Evolutionary conservation across 2,113 vertebrate genomes (phyloP).

Genomic region (Pseudonaja textilis): DNA sequence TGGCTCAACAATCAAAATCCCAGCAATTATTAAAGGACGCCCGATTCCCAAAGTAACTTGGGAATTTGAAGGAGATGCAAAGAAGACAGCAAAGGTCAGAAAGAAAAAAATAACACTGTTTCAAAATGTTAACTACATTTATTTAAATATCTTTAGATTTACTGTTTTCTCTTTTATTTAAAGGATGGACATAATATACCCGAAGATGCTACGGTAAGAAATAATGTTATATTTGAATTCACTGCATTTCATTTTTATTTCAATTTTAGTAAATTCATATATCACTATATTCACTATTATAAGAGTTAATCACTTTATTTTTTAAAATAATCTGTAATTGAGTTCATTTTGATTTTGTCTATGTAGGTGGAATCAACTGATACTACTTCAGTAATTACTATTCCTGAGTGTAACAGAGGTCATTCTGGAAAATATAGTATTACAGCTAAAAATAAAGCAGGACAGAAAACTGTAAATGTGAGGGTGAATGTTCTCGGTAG

Average conservation of each 20-base stretch:
- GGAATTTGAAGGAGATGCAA: slow-evolving; percentile 91
- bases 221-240: slow-evolving; percentile 1
- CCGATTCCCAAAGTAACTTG: slow-evolving; percentile 90
- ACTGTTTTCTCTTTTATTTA: slow-evolving; percentile 50
- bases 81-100: slow-evolving; percentile 81
- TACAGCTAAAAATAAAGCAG: slow-evolving; percentile 91
- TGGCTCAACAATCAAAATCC: slow-evolving; percentile 85
- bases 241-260: background rate
- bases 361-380: slow-evolving; percentile 83
- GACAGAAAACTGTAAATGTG: slow-evolving; percentile 87
- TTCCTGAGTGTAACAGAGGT: slow-evolving; percentile 82
- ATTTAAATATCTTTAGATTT: slow-evolving; percentile 26
- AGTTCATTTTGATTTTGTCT: slow-evolving; percentile 9
- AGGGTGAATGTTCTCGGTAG: slow-evolving; percentile 91
- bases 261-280: background rate
- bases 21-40: slow-evolving; percentile 82
- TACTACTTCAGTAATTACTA: slow-evolving; percentile 79
- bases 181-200: slow-evolving; percentile 91
- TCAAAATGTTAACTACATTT: slow-evolving; percentile 12
- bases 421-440: slow-evolving; percentile 91
- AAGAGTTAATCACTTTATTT: background rate
- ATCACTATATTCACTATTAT: background rate
- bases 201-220: slow-evolving; percentile 85
- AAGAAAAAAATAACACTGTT: slow-evolving; percentile 16
- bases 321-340: slow-evolving; percentile 10